phyloP scores from a whole-genome alignment of 1,140 invertebrate species.

The Scaptodrosophila lebanonensis region DNA sequence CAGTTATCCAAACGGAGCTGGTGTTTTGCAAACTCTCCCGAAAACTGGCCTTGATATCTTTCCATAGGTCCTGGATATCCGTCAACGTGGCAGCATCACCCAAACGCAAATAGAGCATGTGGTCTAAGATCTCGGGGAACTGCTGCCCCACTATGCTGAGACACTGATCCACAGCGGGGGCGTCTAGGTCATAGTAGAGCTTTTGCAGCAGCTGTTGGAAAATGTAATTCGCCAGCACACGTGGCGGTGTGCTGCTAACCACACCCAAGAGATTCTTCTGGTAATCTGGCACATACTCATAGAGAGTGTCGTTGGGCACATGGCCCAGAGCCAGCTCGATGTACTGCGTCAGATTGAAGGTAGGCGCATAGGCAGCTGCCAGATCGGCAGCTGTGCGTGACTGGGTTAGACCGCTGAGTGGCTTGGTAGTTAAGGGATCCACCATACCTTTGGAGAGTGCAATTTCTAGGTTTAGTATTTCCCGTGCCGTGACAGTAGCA shows the following conservation, averaged over 20 bases:
- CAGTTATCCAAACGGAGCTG: slow-evolving; percentile 40
- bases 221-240: slow-evolving; percentile 55
- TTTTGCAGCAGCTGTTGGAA: slow-evolving; percentile 43
- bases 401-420: slow-evolving; percentile 28
- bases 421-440: slow-evolving; percentile 3
- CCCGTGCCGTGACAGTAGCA: slow-evolving; percentile 27
- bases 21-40: slow-evolving; percentile 19
- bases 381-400: slow-evolving; percentile 29
- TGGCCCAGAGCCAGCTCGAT: slow-evolving; percentile 43
- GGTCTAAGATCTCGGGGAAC: slow-evolving; percentile 52
- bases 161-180: slow-evolving; percentile 34
- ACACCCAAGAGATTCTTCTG: slow-evolving; percentile 28
- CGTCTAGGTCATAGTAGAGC: slow-evolving; percentile 40
- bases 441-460: slow-evolving; percentile 30
- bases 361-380: slow-evolving; percentile 7
- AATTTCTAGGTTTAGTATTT: slow-evolving; percentile 44
- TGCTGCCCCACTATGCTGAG: slow-evolving; percentile 26
- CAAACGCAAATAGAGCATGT: slow-evolving; percentile 46
- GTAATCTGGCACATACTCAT: slow-evolving; percentile 55
- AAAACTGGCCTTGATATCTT: slow-evolving; percentile 48
- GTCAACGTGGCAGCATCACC: slow-evolving; percentile 23
- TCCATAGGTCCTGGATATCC: slow-evolving; percentile 52
- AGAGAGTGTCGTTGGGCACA: slow-evolving; percentile 26
- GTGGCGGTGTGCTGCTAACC: slow-evolving; percentile 7
- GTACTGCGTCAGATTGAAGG: slow-evolving; percentile 44